Base-by-base conservation (phyloP, 2,888 invertebrate species). In the Conistra vaccinii region DNA sequence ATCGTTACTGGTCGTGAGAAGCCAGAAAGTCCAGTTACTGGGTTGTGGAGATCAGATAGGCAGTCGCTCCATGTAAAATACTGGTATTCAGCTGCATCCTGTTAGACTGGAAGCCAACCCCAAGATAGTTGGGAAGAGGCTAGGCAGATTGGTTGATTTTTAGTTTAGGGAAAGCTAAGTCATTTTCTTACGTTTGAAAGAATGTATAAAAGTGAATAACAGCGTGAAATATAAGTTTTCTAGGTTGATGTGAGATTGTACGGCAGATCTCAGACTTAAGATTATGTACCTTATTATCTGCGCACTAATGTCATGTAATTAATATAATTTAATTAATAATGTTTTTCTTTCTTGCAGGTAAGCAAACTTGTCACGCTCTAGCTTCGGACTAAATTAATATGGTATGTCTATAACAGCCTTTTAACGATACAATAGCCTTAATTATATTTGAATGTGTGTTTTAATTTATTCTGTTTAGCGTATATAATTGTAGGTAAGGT, bases 271-370 rank as follows among this genome's bases (percentile, higher is more conserved):
- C 3, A 4, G 1, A 51, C 4, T 42, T 20, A 51, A n/a, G 12
- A 42, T 35, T 17, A 45, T 23, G 6, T 61, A 29, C 53, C 12
- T 29, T 4, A 48, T 32, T 45, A 48, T 39, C 62, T 42, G 63
- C 32, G 23, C 3, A 45, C 14, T 29, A 51, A 10, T 48, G 10
- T 45, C 32, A 9, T 42, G 26, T 42, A 12, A 57, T 63, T 71
- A 58, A 26, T 58, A 20, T n/a, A 29, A 29, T 35, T 45, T n/a
- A 29, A 60, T 48, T 61, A 71, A 76, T 61, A 12, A 29, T n/a
- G 3, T 23, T 60, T 78, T 78, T 39, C 39, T 73, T 69, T 61
- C 68, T 78, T 57, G 20, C 81, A 81, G 81, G 81, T 81, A 81
- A 74, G 42, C 3, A 58, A 58, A 58, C 39, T 26, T 39, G 39